These are phyloP conservation scores for Aphelenchoides bicaudatus DNA, from an alignment of 2,888 invertebrate genomes.

Conservation along the genomic window DNA sequence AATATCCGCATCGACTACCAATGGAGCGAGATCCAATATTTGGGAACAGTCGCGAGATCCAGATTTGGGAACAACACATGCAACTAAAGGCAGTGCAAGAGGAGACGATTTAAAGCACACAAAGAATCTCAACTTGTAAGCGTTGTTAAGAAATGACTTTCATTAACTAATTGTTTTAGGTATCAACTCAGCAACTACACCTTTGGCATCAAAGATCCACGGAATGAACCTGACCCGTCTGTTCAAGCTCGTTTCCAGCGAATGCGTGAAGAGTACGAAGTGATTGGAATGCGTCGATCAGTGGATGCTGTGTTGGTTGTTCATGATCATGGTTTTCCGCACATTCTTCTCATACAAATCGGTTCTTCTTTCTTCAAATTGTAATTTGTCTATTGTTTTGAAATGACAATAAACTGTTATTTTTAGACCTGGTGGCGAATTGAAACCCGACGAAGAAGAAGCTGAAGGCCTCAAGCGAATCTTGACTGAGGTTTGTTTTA, in stretches of 20 bases:
- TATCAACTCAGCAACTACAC: slow-evolving; percentile 97
- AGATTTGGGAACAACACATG: too few species aligned
- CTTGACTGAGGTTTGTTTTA: slow-evolving; percentile 68
- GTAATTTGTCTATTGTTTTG: slow-evolving; percentile 61
- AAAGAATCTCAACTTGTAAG: too few species aligned
- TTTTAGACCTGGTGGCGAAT: slow-evolving; percentile 83
- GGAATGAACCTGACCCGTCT: slow-evolving; percentile 96
- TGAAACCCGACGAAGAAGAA: slow-evolving; percentile 92
- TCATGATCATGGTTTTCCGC: slow-evolving; percentile 95
- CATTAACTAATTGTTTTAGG: too few species aligned
- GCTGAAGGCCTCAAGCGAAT: slow-evolving; percentile 92
- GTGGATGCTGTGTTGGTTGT: slow-evolving; percentile 83
- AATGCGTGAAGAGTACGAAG: slow-evolving; percentile 96
- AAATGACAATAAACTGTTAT: neutral
- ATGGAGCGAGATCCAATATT: too few species aligned
- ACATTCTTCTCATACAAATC: slow-evolving; percentile 89
- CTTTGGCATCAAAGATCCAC: slow-evolving; percentile 96
- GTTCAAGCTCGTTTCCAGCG: slow-evolving; percentile 94
- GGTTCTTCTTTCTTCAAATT: slow-evolving; percentile 99
- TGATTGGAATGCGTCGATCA: slow-evolving; percentile 82
- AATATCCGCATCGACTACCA: too few species aligned
- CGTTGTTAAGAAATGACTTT: too few species aligned
- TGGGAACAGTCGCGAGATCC: too few species aligned
- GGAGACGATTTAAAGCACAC: too few species aligned
- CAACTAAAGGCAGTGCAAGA: too few species aligned